These are phyloP conservation scores for Anoplophora glabripennis DNA, from an alignment of 1,140 invertebrate genomes.

Conservation along the genomic window DNA sequence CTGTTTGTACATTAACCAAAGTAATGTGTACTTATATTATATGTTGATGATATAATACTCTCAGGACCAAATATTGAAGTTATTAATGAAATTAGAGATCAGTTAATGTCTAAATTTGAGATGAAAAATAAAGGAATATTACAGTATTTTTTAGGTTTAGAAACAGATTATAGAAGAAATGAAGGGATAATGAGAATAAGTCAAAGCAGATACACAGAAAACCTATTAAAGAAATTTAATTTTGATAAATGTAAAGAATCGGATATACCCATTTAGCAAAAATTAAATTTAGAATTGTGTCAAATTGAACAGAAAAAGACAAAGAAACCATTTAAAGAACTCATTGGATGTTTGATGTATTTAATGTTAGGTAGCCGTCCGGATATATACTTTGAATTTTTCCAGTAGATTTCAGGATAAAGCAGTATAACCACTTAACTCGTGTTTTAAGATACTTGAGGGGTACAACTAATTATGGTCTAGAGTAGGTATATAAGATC, in stretches of 20 bases:
- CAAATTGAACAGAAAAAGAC: background rate
- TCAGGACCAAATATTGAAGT: conserved; percentile 1
- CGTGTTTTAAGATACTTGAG: too few relatives aligned
- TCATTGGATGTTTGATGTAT: conserved; percentile 48
- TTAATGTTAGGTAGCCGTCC: conserved; percentile 41
- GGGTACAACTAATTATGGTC: too few relatives aligned
- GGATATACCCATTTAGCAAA: conserved; percentile 15
- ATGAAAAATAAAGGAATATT: conserved; percentile 24
- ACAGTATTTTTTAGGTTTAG: background rate
- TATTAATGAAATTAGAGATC: conserved; percentile 2
- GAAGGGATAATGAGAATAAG: conserved; percentile 16
- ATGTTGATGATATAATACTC: conserved; percentile 23
- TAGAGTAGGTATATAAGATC: too few relatives aligned
- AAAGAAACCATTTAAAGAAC: conserved; percentile 36
- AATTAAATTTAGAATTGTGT: conserved; percentile 7
- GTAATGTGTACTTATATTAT: conserved; percentile 18
- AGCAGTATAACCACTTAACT: too few relatives aligned
- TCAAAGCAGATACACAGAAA: conserved; percentile 15
- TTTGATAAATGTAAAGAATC: conserved; percentile 12
- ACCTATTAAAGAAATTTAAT: conserved; percentile 2
- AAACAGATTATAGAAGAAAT: conserved; percentile 12
- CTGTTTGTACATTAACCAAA: background rate
- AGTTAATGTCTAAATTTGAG: conserved; percentile 19
- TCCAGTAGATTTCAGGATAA: conserved; percentile 38
- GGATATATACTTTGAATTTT: conserved; percentile 45